These are phyloP conservation scores for Eurois occulta DNA, from an alignment of 2,888 invertebrate genomes.

Conservation along the genomic window DNA sequence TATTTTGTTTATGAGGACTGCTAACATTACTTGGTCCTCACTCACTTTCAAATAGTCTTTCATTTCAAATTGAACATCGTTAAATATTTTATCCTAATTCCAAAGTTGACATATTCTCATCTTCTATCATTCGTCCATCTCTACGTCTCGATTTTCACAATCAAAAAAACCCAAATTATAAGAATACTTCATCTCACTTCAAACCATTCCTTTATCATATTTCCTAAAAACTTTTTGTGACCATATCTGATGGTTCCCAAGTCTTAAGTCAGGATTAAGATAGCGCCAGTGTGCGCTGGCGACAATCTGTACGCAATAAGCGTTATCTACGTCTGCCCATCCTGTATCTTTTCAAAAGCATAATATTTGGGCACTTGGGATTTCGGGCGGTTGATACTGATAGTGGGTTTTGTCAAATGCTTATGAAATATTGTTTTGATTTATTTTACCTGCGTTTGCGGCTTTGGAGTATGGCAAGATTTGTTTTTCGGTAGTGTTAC, in stretches of 20 bases:
- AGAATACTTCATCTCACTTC: conserved; percentile 16
- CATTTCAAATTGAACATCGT: background rate
- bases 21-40: conserved; percentile 12
- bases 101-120: conserved; percentile 8
- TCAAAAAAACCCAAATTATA: conserved; percentile 21
- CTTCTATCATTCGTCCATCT: background rate
- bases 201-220: conserved; percentile 41
- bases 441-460: conserved; percentile 38
- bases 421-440: conserved; percentile 58
- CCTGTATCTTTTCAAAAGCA: conserved; percentile 76
- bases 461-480: conserved; percentile 10
- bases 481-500: conserved; percentile 16
- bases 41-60: background rate
- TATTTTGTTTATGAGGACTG: conserved; percentile 40
- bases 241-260: conserved; percentile 62
- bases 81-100: conserved; percentile 1
- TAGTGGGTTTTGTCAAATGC: conserved; percentile 56
- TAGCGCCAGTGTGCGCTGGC: conserved; percentile 73
- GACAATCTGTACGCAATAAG: conserved; percentile 74
- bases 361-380: conserved; percentile 82
- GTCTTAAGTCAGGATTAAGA: conserved; percentile 78
- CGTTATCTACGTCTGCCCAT: conserved; percentile 78
- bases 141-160: conserved; percentile 34
- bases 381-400: conserved; percentile 60
- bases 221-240: conserved; percentile 57